A percentile compares a stretch with the other conserved stretches of the same genome.
Conservation (phyloP, 2,797 vertebrate genomes). For the Schizopygopsis malacanthus region DNA sequence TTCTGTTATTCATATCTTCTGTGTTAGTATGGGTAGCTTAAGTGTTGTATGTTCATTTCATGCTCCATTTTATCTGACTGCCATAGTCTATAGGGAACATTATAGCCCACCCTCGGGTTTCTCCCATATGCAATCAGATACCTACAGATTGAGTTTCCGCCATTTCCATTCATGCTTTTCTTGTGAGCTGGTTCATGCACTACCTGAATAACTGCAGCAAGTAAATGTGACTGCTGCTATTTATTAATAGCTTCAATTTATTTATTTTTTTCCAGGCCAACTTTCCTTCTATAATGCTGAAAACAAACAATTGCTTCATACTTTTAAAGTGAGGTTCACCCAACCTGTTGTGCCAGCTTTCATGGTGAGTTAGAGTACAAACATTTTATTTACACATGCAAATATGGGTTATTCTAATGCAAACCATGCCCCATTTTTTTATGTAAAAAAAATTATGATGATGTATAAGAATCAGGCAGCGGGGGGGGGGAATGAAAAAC, state of each 20-base stretch:
- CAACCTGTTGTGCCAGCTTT: slow-evolving; percentile 92
- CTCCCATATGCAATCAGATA: slow-evolving; percentile 39
- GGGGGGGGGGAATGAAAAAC: too few species aligned
- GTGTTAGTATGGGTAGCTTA: not conserved
- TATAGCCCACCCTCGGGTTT: slow-evolving; percentile 29
- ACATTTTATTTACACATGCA: not conserved
- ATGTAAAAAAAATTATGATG: not conserved
- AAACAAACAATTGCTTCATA: slow-evolving; percentile 86
- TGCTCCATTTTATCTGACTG: not conserved
- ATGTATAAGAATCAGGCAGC: not conserved
- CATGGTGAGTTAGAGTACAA: slow-evolving; percentile 81
- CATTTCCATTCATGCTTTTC: slow-evolving; percentile 46
- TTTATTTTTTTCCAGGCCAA: slow-evolving; percentile 78
- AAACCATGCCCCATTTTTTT: not conserved
- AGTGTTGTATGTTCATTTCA: not conserved
- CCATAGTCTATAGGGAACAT: slow-evolving; percentile 36
- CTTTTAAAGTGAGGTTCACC: slow-evolving; percentile 90
- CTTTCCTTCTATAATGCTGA: slow-evolving; percentile 88
- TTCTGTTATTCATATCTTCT: not conserved
- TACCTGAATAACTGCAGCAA: slow-evolving; percentile 6
- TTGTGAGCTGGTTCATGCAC: slow-evolving; percentile 1
- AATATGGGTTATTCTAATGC: not conserved
- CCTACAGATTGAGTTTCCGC: slow-evolving; percentile 50
- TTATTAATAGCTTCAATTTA: not conserved
- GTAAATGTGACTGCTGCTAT: not conserved